Base-by-base conservation (phyloP, 37 sponge, comb jelly and placozoan species). In the Lycopodina hypogea region DNA sequence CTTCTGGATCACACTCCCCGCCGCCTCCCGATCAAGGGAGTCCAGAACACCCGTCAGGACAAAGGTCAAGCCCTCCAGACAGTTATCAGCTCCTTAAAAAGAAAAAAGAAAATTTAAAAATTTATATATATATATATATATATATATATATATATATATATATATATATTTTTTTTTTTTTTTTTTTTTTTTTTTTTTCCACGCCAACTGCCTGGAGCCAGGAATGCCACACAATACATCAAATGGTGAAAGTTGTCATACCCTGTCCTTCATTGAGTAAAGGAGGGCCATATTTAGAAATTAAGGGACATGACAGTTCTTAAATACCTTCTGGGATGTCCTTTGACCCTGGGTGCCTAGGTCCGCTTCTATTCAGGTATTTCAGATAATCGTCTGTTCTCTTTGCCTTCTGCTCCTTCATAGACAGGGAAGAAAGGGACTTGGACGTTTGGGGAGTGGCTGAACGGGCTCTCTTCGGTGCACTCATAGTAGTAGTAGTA, bases 41-140 rank as follows among this genome's bases (percentile, higher is more conserved):
- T 98, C 99, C 70, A 95, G 81, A 68, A 92, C 99, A 18, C 99
- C 99, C 35, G 92, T 86, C 42, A 91, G 69, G 26, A 91, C 88
- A 87, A 91, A 91, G 11, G 88, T 87, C 58, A 91, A 68, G 1
- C 92, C 92, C 22, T 69, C 63, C 8, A 91, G 75, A 40, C 92
- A 91, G 65, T 81, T 64, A 60, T 78, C 79, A 3, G 65, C 81
- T 0, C 86, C 82, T 70, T 29, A 50, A 29, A 51, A 34, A 14
- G 18, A 63, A 63, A 28, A 15, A 63, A 26, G 19, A 26, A 23
- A 62, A 26, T 62, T n/a, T 26, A 15, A 26, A n/a, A 9, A 26
- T n/a, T 9, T 28, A 69, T 69, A n/a, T n/a, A n/a, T n/a, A n/a
- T n/a, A n/a, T n/a, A n/a, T n/a, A n/a, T n/a, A n/a, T n/a, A n/a